Percentiles rank a stretch among this genome's conserved stretches.
Conservation (phyloP, 2,113 vertebrate genomes). For the Aspidoscelis tigris region DNA sequence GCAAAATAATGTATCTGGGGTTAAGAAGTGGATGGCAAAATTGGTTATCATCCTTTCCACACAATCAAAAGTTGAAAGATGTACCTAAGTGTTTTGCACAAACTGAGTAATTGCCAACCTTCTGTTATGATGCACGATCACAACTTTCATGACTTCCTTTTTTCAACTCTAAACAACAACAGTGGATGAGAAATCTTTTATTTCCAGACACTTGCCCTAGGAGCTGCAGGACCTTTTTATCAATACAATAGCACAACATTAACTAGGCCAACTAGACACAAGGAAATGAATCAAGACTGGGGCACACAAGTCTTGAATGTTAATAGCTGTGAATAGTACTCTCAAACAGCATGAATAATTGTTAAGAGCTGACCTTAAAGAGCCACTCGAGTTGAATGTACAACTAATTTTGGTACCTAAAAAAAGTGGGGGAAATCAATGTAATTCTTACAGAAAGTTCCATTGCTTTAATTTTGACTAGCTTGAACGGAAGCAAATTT, state of each 20-base stretch:
- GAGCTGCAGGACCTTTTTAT: slow-evolving; percentile 11
- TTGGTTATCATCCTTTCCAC: no score
- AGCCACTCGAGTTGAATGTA: slow-evolving; percentile 18
- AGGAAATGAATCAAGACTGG: slow-evolving; percentile 31
- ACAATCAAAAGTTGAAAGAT: neutral
- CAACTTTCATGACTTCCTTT: neutral
- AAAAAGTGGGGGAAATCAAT: neutral
- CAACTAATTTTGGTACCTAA: slow-evolving; percentile 4
- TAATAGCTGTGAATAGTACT: slow-evolving; percentile 8
- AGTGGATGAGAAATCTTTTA: slow-evolving; percentile 32
- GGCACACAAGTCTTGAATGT: slow-evolving; percentile 26
- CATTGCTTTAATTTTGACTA: neutral
- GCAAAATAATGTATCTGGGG: neutral
- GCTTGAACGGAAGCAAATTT: neutral
- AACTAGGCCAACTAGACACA: slow-evolving; percentile 21
- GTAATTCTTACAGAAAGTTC: neutral
- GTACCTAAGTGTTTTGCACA: neutral
- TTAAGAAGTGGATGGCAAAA: no score
- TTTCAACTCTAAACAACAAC: neutral
- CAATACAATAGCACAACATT: slow-evolving; percentile 24
- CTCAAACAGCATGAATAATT: slow-evolving; percentile 30
- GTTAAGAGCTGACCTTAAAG: slow-evolving; percentile 15
- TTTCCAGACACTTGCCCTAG: slow-evolving; percentile 32
- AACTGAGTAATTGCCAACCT: neutral
- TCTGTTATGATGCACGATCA: neutral